These are phyloP conservation scores for Fissipunctia ypsillon DNA, from an alignment of 2,888 invertebrate species.

Conservation along the genomic window DNA sequence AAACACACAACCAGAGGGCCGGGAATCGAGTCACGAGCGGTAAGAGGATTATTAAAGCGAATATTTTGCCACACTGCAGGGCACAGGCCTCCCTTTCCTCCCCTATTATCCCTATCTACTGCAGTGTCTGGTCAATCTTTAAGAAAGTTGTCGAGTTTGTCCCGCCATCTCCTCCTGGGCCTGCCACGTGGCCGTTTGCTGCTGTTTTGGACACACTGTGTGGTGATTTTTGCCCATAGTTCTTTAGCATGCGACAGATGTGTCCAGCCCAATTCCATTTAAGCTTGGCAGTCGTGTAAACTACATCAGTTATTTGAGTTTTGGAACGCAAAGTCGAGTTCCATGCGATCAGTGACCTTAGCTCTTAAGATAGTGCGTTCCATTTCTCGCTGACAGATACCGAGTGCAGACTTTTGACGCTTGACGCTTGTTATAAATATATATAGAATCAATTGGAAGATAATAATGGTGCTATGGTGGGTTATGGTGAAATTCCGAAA, in stretches of 20 bases:
- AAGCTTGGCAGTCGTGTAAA: background rate
- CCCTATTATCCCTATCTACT: background rate
- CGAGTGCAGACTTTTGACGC: too few species aligned
- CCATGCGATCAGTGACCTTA: too few species aligned
- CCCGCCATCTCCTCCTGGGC: background rate
- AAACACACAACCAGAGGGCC: conserved; percentile 54
- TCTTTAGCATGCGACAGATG: background rate
- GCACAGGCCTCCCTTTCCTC: background rate
- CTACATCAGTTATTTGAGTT: too few species aligned
- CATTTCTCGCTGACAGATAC: too few species aligned
- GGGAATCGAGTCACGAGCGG: conserved; percentile 24
- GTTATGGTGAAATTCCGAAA: too few species aligned
- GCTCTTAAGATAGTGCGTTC: too few species aligned
- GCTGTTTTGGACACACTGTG: background rate
- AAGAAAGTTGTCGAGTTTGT: background rate
- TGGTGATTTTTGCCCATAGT: background rate
- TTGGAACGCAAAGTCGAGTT: too few species aligned
- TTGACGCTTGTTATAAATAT: too few species aligned
- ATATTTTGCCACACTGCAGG: background rate
- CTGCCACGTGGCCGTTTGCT: background rate
- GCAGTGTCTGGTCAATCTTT: too few species aligned
- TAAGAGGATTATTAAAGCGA: background rate
- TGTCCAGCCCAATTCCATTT: background rate
- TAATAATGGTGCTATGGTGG: too few species aligned
- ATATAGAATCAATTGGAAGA: too few species aligned